Base-by-base conservation (phyloP, 2,888 invertebrate species). In the Stegana nigrithorax region DNA sequence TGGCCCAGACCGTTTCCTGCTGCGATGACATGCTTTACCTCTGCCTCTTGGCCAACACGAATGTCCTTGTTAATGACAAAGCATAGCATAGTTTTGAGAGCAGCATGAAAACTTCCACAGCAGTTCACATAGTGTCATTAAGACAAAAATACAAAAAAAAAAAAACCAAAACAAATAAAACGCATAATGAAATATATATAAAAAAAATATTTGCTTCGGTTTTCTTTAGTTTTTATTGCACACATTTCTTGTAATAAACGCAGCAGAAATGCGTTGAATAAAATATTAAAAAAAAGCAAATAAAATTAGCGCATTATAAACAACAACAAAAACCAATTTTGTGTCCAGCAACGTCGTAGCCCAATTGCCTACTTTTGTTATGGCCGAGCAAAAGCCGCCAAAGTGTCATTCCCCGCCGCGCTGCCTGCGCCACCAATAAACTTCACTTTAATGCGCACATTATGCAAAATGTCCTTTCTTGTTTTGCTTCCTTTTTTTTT, bases 51-150 rank as follows among this genome's bases (percentile, higher is more conserved):
- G n/a, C n/a, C n/a, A n/a, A n/a, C n/a, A n/a, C n/a, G n/a, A n/a
- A n/a, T n/a, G 75, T 73, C 77, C 75, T 76, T 76, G 77, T 77
- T 76, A 76, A 77, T 76, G 77, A 75, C 73, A 76, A 77, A 75
- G 73, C 76, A 76, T 75, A 75, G 73, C 71, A 51, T 47, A 47
- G 47, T 47, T 47, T 47, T 19, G 23, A 47, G 14, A 36, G 19
- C 2, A 36, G 36, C 32, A 55, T 32, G 32, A 32, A 32, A 55
- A 55, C 53, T 55, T 23, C 32, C 26, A 26, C 50, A 25, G n/a
- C 29, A 29, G 29, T 29, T 7, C 29, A n/a, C 26, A 25, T 26
- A 14, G 26, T 10, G 10, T 50, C n/a, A 12, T 50, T 50, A 26
- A 5, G 26, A 8, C 50, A 50, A 26, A 50, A 45, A 51, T 32